Percentiles rank a stretch among this genome's conserved stretches.
Evolutionary conservation across 1,140 invertebrate species (phyloP).

Genomic region (Anthonomus grandis): DNA sequence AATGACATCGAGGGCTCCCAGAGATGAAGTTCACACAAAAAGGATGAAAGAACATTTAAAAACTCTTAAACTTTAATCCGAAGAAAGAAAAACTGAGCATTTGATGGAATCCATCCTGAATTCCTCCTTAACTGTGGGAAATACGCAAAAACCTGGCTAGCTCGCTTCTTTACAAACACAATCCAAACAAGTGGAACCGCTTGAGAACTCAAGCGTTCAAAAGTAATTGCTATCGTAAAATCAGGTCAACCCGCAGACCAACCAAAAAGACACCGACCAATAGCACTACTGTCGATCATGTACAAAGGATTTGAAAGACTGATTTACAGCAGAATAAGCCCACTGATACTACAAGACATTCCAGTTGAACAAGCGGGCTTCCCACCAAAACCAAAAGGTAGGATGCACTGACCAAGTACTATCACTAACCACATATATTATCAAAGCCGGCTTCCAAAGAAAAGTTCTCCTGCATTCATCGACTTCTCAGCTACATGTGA

Average conservation of each 20-base stretch:
- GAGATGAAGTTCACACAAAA: slow-evolving; percentile 17
- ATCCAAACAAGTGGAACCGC: slow-evolving; percentile 4
- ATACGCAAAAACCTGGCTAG: slow-evolving; percentile 10
- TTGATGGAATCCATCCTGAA: slow-evolving; percentile 17
- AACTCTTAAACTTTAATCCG: slow-evolving; percentile 16
- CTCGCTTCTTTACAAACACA: slow-evolving; percentile 19
- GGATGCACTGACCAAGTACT: slow-evolving; percentile 10
- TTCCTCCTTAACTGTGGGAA: slow-evolving; percentile 8
- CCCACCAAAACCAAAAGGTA: no score
- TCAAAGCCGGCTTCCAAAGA: slow-evolving; percentile 14
- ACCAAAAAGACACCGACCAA: slow-evolving; percentile 16
- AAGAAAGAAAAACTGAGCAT: slow-evolving; percentile 16
- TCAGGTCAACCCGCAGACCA: slow-evolving; percentile 17
- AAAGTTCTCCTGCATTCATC: background rate
- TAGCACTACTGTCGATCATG: slow-evolving; percentile 14
- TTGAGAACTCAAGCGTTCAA: slow-evolving; percentile 19
- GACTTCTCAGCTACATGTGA: background rate
- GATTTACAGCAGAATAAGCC: background rate
- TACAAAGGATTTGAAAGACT: background rate
- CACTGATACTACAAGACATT: background rate
- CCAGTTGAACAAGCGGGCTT: background rate
- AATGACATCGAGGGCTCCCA: slow-evolving; percentile 20
- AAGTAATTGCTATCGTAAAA: no score
- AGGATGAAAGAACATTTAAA: slow-evolving; percentile 17
- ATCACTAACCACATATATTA: slow-evolving; percentile 5